phyloP scores from a whole-genome alignment of 2,113 vertebrate genomes.

The Mesoclemmys tuberculata region DNA sequence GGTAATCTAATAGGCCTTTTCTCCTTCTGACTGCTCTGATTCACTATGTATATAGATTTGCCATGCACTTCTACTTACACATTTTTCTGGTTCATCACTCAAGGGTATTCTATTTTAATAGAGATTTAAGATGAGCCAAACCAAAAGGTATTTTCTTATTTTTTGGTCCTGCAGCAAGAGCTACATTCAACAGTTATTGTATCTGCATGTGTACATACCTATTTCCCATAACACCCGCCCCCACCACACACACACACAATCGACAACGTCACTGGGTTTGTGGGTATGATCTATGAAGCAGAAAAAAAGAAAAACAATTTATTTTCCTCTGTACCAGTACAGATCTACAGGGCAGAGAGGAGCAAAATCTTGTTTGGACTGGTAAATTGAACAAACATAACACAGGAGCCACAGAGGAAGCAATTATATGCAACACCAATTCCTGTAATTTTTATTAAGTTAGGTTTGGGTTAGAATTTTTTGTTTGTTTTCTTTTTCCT shows the following conservation, averaged over 20 bases:
- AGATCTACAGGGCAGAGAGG: background rate
- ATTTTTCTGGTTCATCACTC: constrained; percentile 14
- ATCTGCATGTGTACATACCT: background rate
- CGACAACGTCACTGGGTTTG: constrained; percentile 30
- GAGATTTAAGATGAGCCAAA: constrained; percentile 31
- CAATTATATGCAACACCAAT: background rate
- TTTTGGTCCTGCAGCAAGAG: constrained; percentile 7
- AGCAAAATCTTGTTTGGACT: constrained; percentile 30
- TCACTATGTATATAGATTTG: constrained; percentile 12
- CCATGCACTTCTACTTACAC: constrained; percentile 9
- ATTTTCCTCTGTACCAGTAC: constrained; percentile 14
- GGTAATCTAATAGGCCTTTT: background rate
- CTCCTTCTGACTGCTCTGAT: background rate
- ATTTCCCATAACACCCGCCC: background rate
- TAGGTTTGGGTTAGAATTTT: constrained; percentile 6
- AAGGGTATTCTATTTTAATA: constrained; percentile 23
- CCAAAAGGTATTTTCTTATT: background rate
- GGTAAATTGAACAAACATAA: constrained; percentile 25
- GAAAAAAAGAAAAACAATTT: background rate
- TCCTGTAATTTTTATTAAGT: constrained; percentile 20
- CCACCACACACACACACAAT: background rate
- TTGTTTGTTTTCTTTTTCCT: background rate
- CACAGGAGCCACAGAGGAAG: background rate
- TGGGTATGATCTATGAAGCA: background rate
- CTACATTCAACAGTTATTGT: constrained; percentile 28